These are phyloP conservation scores for Leucophenga montana DNA, from an alignment of 2,888 invertebrate genomes.

Conservation along the genomic window DNA sequence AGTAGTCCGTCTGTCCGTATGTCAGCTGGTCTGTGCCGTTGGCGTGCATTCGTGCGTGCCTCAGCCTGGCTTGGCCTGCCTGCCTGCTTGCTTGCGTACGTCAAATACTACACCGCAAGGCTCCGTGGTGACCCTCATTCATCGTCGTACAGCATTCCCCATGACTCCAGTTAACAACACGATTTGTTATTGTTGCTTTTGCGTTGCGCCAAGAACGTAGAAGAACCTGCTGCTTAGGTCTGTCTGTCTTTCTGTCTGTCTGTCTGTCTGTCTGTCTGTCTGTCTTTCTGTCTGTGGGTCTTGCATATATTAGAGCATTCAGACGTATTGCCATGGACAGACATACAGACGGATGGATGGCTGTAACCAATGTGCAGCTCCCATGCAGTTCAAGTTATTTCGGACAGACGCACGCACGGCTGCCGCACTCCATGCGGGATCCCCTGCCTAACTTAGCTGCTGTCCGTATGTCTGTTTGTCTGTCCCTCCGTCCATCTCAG, in stretches of 20 bases:
- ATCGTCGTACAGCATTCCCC: conserved; percentile 2
- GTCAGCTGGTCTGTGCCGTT: not conserved
- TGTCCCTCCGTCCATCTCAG: not conserved
- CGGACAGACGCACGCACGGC: conserved; percentile 19
- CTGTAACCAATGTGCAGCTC: conserved; percentile 39
- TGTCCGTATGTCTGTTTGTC: not conserved
- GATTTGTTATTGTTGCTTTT: conserved; percentile 59
- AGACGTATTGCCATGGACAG: conserved; percentile 27
- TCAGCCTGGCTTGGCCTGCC: conserved; percentile 10
- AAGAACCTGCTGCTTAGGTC: conserved; percentile 12
- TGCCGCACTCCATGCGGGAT: conserved; percentile 10
- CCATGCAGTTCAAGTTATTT: conserved; percentile 34
- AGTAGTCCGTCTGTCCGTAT: not conserved
- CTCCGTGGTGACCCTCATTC: conserved; percentile 1
- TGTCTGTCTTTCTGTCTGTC: conserved; percentile 7
- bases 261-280: conserved; percentile 14
- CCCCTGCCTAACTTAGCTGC: conserved; percentile 12
- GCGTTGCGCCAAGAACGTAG: not conserved
- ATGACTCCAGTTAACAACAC: conserved; percentile 58
- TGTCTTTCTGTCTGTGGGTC: not conserved
- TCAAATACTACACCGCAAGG: not conserved
- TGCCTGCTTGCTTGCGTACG: not conserved
- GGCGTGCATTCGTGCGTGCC: conserved; percentile 27
- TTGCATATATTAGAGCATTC: not conserved
- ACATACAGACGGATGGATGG: conserved; percentile 25